Evolutionary conservation across 2,797 vertebrate genomes (phyloP).

Genomic region (Nannoperca australis): DNA sequence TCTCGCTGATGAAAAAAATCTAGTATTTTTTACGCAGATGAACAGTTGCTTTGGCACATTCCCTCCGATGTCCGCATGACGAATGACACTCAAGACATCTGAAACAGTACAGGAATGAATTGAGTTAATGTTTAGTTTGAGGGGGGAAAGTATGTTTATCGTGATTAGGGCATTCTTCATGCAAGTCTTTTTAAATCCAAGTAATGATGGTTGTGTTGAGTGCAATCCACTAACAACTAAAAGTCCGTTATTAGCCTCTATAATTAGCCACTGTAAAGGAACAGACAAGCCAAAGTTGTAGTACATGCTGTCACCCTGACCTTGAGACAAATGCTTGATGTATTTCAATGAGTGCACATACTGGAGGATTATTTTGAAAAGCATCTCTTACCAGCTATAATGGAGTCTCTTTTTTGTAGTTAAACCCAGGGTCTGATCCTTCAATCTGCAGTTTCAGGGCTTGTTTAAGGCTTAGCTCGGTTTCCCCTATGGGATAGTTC

Average conservation of each 20-base stretch:
- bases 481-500: slow-evolving; percentile 93
- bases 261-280: slow-evolving; percentile 32
- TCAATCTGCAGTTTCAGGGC: slow-evolving; percentile 98
- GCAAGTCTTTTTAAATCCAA: slow-evolving; percentile 54
- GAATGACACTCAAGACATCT: slow-evolving; percentile 81
- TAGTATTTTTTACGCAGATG: slow-evolving; percentile 62
- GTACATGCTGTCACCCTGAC: slow-evolving; percentile 14
- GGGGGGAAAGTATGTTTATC: slow-evolving; percentile 47
- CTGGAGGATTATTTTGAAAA: slow-evolving; percentile 29
- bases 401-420: slow-evolving; percentile 99
- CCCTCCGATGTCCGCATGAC: slow-evolving; percentile 77
- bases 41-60: slow-evolving; percentile 88
- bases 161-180: slow-evolving; percentile 54
- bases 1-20: slow-evolving; percentile 59
- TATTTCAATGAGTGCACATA: slow-evolving; percentile 40
- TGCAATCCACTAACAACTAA: slow-evolving; percentile 43
- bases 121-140: slow-evolving; percentile 64
- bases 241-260: slow-evolving; percentile 33
- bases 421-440: slow-evolving; percentile 94
- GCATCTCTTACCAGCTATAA: slow-evolving; percentile 91
- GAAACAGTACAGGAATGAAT: slow-evolving; percentile 74
- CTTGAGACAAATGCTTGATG: slow-evolving; percentile 38
- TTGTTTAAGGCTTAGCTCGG: slow-evolving; percentile 98
- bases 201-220: slow-evolving; percentile 53
- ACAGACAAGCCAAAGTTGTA: slow-evolving; percentile 12